phyloP scores from a whole-genome alignment of 2,113 vertebrate species.

The Prolemur simus region DNA sequence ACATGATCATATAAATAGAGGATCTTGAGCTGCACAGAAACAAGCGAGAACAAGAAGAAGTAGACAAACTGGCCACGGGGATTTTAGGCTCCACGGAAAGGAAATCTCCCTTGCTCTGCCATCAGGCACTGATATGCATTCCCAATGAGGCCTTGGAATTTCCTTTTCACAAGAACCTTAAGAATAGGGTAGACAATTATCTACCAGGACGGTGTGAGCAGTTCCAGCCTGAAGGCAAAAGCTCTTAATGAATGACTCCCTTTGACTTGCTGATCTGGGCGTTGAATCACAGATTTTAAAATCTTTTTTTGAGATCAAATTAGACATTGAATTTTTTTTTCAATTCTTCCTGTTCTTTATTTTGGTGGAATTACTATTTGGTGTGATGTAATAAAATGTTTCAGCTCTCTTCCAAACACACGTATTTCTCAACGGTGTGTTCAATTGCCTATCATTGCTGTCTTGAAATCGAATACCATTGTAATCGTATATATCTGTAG shows the following conservation, averaged over 20 bases:
- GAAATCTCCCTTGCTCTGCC: not conserved
- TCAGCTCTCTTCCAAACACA: not conserved
- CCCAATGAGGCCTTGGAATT: not conserved
- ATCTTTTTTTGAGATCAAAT: not conserved
- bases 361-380: not conserved
- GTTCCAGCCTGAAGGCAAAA: constrained; percentile 49
- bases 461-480: constrained; percentile 9
- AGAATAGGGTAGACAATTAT: constrained; percentile 45
- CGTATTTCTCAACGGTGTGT: not conserved
- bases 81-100: not conserved
- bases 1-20: not conserved
- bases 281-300: not conserved
- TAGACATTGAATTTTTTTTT: not conserved
- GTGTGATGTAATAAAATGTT: not conserved
- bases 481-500: not conserved
- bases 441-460: not conserved
- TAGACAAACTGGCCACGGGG: not conserved
- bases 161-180: constrained; percentile 29
- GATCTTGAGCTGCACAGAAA: not conserved
- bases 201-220: not conserved
- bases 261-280: constrained; percentile 1
- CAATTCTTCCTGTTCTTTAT: not conserved
- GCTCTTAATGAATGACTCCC: constrained; percentile 9
- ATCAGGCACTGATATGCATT: not conserved
- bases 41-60: not conserved